A percentile compares a stretch with the other conserved stretches of the same genome.
Conservation (phyloP, 2,797 vertebrate species). For the Pseudochirops cupreus region DNA sequence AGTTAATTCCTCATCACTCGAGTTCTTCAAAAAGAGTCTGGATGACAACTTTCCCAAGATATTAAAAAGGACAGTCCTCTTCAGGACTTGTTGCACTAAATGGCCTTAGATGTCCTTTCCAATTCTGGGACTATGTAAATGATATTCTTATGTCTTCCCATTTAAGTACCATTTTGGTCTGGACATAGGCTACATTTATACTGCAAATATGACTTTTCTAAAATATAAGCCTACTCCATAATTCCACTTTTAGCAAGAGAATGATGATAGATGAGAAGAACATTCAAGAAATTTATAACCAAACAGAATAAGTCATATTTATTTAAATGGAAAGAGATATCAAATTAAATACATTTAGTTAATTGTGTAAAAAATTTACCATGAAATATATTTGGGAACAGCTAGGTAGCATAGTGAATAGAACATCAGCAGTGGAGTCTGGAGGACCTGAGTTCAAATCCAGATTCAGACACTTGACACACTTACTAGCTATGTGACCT, state of each 20-base stretch:
- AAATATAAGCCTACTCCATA: background rate
- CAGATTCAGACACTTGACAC: too few species aligned
- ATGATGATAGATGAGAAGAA: background rate
- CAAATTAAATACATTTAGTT: background rate
- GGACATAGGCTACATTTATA: background rate
- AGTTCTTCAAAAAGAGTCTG: background rate
- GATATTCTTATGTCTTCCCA: background rate
- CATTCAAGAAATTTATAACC: background rate
- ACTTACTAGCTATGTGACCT: too few species aligned
- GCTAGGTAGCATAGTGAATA: too few species aligned
- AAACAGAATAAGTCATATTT: background rate
- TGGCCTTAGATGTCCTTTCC: background rate
- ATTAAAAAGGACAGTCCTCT: background rate
- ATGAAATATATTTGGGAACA: background rate
- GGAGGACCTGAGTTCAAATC: too few species aligned
- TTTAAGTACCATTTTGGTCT: background rate
- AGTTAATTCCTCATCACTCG: background rate
- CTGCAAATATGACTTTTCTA: background rate
- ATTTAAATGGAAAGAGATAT: background rate
- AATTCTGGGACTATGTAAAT: background rate
- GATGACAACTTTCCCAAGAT: background rate
- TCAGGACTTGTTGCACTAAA: background rate
- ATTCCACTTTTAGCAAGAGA: background rate
- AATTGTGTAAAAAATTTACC: background rate
- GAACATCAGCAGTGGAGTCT: too few species aligned